phyloP scores from a whole-genome alignment of 2,888 invertebrate species.

The Amorpha juglandis region DNA sequence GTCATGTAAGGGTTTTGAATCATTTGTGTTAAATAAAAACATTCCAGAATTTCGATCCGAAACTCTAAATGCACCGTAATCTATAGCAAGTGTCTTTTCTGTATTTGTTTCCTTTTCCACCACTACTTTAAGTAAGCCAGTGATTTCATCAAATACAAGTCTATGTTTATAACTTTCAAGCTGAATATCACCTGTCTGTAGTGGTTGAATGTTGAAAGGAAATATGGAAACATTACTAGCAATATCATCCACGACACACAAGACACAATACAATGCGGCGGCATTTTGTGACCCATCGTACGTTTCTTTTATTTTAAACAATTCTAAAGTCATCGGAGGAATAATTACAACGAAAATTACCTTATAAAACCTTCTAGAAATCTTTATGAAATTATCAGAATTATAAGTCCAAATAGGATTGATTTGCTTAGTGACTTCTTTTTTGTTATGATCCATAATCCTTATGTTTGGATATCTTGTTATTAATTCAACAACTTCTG shows the following conservation, averaged over 20 bases:
- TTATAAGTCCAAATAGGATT: constrained; percentile 72
- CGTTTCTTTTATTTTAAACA: constrained; percentile 83
- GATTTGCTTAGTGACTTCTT: constrained; percentile 75
- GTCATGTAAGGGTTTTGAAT: constrained; percentile 91
- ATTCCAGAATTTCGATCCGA: constrained; percentile 96
- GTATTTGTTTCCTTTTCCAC: constrained; percentile 81
- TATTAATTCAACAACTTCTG: constrained; percentile 90
- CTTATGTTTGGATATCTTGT: constrained; percentile 88
- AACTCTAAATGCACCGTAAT: constrained; percentile 94
- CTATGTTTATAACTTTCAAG: constrained; percentile 92
- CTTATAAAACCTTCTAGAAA: constrained; percentile 82
- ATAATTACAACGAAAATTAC: constrained; percentile 90
- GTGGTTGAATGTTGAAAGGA: constrained; percentile 83
- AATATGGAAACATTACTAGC: constrained; percentile 42
- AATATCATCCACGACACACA: constrained; percentile 58
- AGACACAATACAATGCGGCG: constrained; percentile 62
- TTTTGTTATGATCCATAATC: constrained; percentile 87
- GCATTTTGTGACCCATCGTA: constrained; percentile 63
- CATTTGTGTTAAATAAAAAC: constrained; percentile 96
- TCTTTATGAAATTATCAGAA: constrained; percentile 56
- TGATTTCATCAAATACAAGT: constrained; percentile 90
- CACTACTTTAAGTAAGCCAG: constrained; percentile 91
- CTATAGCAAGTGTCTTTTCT: constrained; percentile 73
- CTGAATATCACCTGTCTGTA: constrained; percentile 91
- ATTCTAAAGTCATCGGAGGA: constrained; percentile 89